Evolutionary conservation across 2,888 invertebrate species (phyloP).

Genomic region (Cheilosia soror): DNA sequence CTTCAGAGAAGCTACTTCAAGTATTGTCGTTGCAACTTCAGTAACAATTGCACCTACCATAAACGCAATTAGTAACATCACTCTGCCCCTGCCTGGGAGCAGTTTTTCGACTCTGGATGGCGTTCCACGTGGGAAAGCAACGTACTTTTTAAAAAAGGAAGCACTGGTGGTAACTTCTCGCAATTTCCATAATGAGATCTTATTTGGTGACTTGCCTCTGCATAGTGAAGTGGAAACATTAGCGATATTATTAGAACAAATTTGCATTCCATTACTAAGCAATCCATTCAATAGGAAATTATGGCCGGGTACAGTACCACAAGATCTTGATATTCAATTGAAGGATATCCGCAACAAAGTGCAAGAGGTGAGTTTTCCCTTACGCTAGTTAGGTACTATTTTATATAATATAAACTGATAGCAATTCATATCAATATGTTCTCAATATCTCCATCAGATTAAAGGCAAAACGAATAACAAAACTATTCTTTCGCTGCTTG

Average conservation of each 20-base stretch:
- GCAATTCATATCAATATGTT: slow-evolving; percentile 4
- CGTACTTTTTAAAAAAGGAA: slow-evolving; percentile 85
- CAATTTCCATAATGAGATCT: slow-evolving; percentile 84
- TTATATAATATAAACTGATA: slow-evolving; percentile 15
- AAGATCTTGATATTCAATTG: slow-evolving; percentile 89
- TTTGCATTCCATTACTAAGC: slow-evolving; percentile 89
- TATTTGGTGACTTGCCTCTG: slow-evolving; percentile 90
- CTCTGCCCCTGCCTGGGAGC: slow-evolving; percentile 80
- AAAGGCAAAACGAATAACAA: slow-evolving; percentile 93
- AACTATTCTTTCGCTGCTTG: slow-evolving; percentile 94
- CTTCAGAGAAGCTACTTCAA: slow-evolving; percentile 49
- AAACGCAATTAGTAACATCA: slow-evolving; percentile 58
- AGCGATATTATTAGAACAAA: slow-evolving; percentile 88
- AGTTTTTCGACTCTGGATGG: slow-evolving; percentile 82
- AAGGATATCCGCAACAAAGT: slow-evolving; percentile 85
- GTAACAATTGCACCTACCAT: slow-evolving; percentile 58
- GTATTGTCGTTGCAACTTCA: slow-evolving; percentile 62
- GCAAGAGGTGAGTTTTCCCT: slow-evolving; percentile 81
- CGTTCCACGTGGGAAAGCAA: slow-evolving; percentile 83
- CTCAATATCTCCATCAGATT: slow-evolving; percentile 77
- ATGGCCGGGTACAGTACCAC: slow-evolving; percentile 89
- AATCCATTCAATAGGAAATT: slow-evolving; percentile 88
- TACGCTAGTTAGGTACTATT: background rate
- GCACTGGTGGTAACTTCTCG: slow-evolving; percentile 82
- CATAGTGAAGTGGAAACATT: slow-evolving; percentile 89